phyloP scores from a whole-genome alignment of 2,113 vertebrate species.

The Ascaphus truei region DNA sequence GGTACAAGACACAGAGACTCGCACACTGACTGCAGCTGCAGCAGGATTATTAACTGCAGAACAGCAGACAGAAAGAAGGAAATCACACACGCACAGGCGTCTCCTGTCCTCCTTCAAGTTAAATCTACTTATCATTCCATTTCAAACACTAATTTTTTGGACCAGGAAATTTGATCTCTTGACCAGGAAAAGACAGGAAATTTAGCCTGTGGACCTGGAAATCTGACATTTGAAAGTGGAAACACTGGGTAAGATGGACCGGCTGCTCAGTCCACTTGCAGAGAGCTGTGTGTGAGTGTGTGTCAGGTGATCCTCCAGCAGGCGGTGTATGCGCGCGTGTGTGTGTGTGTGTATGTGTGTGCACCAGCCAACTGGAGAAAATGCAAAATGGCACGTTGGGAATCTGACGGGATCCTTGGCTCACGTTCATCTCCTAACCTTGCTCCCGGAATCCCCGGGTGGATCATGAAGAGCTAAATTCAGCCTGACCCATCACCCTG shows the following conservation, averaged over 20 bases:
- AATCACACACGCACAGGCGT: too few relatives aligned
- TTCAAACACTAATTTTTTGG: too few relatives aligned
- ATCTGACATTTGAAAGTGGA: too few relatives aligned
- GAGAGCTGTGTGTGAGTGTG: slow-evolving; percentile 68
- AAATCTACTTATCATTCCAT: too few relatives aligned
- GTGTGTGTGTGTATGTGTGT: slow-evolving; percentile 57
- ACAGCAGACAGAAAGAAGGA: too few relatives aligned
- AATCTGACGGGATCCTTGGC: slow-evolving; percentile 67
- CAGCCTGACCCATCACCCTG: background rate
- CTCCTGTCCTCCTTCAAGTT: too few relatives aligned
- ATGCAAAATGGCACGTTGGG: slow-evolving; percentile 81
- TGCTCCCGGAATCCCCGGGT: slow-evolving; percentile 46
- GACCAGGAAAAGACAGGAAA: too few relatives aligned
- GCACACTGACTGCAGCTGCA: too few relatives aligned
- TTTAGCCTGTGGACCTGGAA: too few relatives aligned
- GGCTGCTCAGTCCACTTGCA: slow-evolving; percentile 31
- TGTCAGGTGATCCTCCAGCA: slow-evolving; percentile 46
- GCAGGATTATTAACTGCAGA: too few relatives aligned
- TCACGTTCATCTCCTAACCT: slow-evolving; percentile 52
- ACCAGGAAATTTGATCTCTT: too few relatives aligned
- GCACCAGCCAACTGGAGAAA: slow-evolving; percentile 53
- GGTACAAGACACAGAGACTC: too few relatives aligned
- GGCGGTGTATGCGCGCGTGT: background rate
- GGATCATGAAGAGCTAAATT: slow-evolving; percentile 56
- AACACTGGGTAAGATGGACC: slow-evolving; percentile 44